Conservation (phyloP, 2,113 vertebrate species). For the Bombycilla garrulus region DNA sequence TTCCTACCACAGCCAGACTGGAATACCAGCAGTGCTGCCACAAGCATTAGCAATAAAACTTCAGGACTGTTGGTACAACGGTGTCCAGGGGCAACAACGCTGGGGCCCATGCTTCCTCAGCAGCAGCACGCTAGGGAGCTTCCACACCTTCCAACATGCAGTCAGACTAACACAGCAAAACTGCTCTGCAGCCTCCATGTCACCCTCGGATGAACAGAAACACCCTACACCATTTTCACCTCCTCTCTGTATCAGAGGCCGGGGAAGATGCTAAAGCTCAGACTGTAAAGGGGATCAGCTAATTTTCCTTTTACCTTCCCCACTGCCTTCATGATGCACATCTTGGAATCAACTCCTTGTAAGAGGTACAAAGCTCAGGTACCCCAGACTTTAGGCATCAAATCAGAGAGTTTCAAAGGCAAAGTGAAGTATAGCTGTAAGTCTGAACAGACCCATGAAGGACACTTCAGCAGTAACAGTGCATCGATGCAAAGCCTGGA, state of each 20-base stretch:
- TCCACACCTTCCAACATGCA: neutral
- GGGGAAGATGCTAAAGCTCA: neutral
- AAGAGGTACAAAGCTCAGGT: neutral
- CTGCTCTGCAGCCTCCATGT: neutral
- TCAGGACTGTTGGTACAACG: constrained; percentile 21
- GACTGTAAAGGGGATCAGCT: neutral
- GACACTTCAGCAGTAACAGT: neutral
- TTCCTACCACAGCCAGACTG: neutral
- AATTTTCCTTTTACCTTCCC: neutral
- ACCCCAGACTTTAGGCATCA: neutral
- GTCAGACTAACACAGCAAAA: neutral
- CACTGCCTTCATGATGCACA: rapidly evolving
- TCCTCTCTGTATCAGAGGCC: neutral
- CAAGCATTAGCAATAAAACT: constrained; percentile 36
- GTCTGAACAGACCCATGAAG: neutral
- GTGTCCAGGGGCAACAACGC: constrained; percentile 39
- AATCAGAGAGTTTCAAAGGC: neutral
- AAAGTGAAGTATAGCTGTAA: neutral
- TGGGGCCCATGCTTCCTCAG: constrained; percentile 22
- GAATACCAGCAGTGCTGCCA: neutral
- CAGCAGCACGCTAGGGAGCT: neutral
- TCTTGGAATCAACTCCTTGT: neutral
- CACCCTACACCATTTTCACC: neutral
- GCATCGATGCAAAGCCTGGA: neutral
- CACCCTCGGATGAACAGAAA: neutral